Base-by-base conservation (phyloP, 53 echinoderm and acorn worm species). In the Actinopyga echinites region DNA sequence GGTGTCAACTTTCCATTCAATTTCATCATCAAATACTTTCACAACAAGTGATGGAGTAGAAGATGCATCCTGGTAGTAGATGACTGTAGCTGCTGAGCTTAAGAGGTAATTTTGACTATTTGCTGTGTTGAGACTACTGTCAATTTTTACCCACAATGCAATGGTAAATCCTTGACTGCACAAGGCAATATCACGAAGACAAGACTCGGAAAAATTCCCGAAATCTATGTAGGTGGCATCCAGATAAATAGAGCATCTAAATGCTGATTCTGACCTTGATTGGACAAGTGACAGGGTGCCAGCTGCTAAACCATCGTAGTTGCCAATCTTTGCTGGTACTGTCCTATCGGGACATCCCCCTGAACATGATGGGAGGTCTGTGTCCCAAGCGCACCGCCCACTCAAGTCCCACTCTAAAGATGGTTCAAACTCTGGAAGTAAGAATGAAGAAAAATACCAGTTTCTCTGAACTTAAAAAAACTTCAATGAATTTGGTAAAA, bases 381-480 rank as follows among this genome's bases (percentile, higher is more conserved):
- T 73, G 42, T 93, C 91, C 25, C 89, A 86, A 26, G 43, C 34
- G 66, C 94, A 93, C 24, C 89, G 60, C 10, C 94, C 94, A 66
- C 94, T 93, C 53, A 93, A 80, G 63, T 93, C 94, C 88, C 91
- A 93, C 21, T 87, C 86, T 13, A 91, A 45, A 4, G 91, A 86
- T 45, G 94, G 94, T 34, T 83, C 40, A 28, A 86, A 83, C 22
- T 71, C 94, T 93, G 83, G 52, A 54, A 26, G 9, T 56, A 56
- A n/a, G 25, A 44, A 25, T 67, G 36, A 5, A 64, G 30, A 56
- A 23, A 42, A 69, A 67, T 55, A 9, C 12, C 10, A 8, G 4
- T 17, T 25, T n/a, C 19, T 23, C 61, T 20, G 4, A 31, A 31
- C 43, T 13, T 6, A 40, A 40, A 8, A 40, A 4, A 40, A 40